A percentile compares a stretch with the other conserved stretches of the same genome.
Conservation (phyloP, 1,140 invertebrate genomes). For the Leptinotarsa lineolata region DNA sequence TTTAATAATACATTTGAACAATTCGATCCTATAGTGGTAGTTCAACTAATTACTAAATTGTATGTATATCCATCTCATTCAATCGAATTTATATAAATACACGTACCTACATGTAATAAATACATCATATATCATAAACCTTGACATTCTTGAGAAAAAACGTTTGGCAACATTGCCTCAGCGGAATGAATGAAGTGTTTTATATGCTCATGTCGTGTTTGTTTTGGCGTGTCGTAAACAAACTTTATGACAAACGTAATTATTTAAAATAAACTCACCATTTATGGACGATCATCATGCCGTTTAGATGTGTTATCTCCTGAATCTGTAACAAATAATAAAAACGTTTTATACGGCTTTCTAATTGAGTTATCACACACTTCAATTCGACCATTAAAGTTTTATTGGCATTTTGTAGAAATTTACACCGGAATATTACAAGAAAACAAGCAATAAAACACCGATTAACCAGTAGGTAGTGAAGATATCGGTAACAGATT, state of each 20-base stretch:
- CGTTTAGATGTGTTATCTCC: conserved; percentile 17
- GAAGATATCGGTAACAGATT: too few relatives aligned
- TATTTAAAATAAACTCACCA: conserved; percentile 26
- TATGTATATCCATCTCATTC: too few relatives aligned
- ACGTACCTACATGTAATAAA: too few relatives aligned
- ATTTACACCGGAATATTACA: too few relatives aligned
- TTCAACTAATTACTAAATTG: too few relatives aligned
- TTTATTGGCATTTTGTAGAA: neutral
- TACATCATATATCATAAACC: too few relatives aligned
- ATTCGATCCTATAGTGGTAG: too few relatives aligned
- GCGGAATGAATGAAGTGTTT: conserved; percentile 40
- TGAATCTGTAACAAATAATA: conserved; percentile 27
- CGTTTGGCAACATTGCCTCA: neutral
- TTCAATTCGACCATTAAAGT: neutral
- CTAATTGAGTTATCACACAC: conserved; percentile 8
- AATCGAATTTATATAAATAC: too few relatives aligned
- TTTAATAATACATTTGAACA: too few relatives aligned
- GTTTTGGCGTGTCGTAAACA: conserved; percentile 41
- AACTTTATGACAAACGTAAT: conserved; percentile 41
- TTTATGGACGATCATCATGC: conserved; percentile 21
- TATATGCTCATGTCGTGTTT: conserved; percentile 42
- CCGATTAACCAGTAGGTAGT: too few relatives aligned
- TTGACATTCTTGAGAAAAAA: too few relatives aligned
- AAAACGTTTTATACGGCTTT: conserved; percentile 7
- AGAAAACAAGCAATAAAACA: too few relatives aligned